Conservation (phyloP, 2,113 vertebrate genomes). For the Oreochromis spilurus region DNA sequence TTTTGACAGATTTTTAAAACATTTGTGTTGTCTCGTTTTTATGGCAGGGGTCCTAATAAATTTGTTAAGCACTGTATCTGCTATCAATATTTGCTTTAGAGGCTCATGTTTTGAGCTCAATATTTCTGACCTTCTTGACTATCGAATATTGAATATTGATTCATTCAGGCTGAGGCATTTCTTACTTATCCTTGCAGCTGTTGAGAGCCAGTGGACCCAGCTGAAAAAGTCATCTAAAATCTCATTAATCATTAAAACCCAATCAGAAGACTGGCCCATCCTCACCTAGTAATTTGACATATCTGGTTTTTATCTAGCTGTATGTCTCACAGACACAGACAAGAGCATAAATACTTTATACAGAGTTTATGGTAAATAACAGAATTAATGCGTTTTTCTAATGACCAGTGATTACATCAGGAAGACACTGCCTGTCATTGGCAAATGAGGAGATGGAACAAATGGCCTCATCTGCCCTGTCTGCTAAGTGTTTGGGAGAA, state of each 20-base stretch:
- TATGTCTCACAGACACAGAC: slow-evolving; percentile 24
- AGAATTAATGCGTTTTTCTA: slow-evolving; percentile 59
- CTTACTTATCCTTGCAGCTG: background rate
- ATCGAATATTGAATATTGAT: background rate
- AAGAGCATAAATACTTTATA: slow-evolving; percentile 46
- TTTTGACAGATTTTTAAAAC: background rate
- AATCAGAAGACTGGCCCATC: slow-evolving; percentile 33
- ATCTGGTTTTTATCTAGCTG: slow-evolving; percentile 52
- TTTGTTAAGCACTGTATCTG: background rate
- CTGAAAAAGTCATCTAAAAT: slow-evolving; percentile 26
- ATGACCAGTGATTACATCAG: slow-evolving; percentile 66
- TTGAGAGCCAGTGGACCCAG: background rate
- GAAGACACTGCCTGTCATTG: slow-evolving; percentile 49
- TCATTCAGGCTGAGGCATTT: background rate
- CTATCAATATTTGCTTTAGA: background rate
- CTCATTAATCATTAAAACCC: slow-evolving; percentile 55
- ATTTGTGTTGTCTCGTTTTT: background rate
- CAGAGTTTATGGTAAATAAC: slow-evolving; percentile 52
- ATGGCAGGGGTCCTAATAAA: background rate
- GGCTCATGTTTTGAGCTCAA: background rate
- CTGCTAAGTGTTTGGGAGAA: slow-evolving; percentile 28
- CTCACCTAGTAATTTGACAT: slow-evolving; percentile 44
- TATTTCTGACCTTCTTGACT: background rate
- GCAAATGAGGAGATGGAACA: slow-evolving; percentile 51
- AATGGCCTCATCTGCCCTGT: slow-evolving; percentile 33